Conservation (phyloP, 2,888 invertebrate genomes). For the Nemapogon koenigi region DNA sequence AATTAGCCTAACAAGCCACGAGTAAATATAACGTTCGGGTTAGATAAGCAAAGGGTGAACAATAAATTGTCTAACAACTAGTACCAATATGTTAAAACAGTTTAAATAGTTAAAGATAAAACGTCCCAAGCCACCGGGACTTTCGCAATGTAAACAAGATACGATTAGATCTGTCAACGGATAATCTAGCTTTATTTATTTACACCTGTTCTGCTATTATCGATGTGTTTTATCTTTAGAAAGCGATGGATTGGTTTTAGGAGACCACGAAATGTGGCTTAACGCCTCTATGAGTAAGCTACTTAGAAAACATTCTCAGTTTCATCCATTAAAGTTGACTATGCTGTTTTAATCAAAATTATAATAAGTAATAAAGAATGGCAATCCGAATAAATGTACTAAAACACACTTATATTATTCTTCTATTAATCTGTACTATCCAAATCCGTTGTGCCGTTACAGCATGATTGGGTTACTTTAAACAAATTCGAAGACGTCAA, state of each 20-base stretch:
- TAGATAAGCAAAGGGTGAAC: conserved; percentile 43
- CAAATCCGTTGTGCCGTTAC: too few relatives aligned
- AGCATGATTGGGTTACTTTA: too few relatives aligned
- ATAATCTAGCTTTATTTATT: conserved; percentile 52
- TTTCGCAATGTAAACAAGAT: conserved; percentile 53
- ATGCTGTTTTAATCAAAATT: too few relatives aligned
- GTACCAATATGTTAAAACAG: conserved; percentile 40
- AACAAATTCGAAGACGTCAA: too few relatives aligned
- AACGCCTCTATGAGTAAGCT: too few relatives aligned
- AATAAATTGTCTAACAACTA: conserved; percentile 46
- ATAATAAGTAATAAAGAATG: too few relatives aligned
- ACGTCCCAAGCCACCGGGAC: conserved; percentile 23
- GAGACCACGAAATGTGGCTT: too few relatives aligned
- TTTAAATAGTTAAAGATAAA: conserved; percentile 27
- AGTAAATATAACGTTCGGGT: conserved; percentile 32
- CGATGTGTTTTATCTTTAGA: conserved; percentile 6
- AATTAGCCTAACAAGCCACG: conserved; percentile 48
- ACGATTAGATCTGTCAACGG: conserved; percentile 44
- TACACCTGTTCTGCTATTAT: conserved; percentile 27
- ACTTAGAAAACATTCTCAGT: too few relatives aligned
- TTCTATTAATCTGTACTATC: too few relatives aligned
- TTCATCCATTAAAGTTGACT: too few relatives aligned
- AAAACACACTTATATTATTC: too few relatives aligned
- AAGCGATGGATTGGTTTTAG: conserved; percentile 6
- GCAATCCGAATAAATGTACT: too few relatives aligned